Evolutionary conservation across 2,113 vertebrate genomes (phyloP).

Genomic region (Halcyon senegalensis): DNA sequence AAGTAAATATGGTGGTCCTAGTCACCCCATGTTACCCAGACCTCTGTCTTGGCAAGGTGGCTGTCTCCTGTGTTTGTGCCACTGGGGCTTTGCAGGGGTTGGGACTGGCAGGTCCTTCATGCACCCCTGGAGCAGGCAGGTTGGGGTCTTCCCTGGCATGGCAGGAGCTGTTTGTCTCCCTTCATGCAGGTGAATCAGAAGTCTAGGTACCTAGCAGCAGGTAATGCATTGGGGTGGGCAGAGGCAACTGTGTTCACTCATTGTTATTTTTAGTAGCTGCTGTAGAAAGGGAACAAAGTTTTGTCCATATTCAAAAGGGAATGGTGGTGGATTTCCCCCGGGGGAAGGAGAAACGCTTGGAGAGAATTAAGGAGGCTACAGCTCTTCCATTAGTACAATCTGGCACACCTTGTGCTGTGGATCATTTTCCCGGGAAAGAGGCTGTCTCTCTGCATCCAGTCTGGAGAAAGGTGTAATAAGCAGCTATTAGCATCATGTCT

Average conservation of each 20-base stretch:
- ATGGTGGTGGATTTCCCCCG: neutral
- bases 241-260: neutral
- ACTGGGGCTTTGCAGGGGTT: neutral
- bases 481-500: neutral
- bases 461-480: neutral
- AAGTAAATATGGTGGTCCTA: neutral
- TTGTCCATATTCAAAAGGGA: neutral
- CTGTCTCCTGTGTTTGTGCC: neutral
- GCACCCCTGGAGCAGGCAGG: neutral
- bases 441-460: neutral
- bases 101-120: neutral
- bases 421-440: neutral
- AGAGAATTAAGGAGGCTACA: neutral
- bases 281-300: neutral
- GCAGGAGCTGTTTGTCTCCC: neutral
- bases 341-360: neutral
- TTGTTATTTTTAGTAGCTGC: neutral
- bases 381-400: neutral
- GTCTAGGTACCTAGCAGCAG: neutral
- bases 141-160: neutral
- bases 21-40: neutral
- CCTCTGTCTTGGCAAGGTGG: neutral
- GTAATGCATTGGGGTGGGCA: neutral
- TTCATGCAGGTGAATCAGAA: neutral
- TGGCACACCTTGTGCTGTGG: neutral